Conservation (phyloP, 2,888 invertebrate species). For the Zele albiditarsus region DNA sequence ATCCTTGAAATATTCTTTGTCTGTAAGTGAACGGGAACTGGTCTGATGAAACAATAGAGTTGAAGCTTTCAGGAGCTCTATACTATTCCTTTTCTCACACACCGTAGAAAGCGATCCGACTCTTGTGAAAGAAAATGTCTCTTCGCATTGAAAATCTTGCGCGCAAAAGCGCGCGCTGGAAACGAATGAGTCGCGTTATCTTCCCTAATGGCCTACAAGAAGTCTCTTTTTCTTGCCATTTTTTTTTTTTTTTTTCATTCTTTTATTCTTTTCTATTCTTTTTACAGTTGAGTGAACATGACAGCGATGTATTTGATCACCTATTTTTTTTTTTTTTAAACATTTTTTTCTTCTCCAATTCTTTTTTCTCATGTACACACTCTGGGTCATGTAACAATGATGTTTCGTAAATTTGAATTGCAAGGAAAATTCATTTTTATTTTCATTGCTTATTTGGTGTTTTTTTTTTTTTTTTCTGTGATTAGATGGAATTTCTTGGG, state of each 20-base stretch:
- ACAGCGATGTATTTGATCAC: background rate
- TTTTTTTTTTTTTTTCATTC: background rate
- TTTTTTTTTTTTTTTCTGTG: background rate
- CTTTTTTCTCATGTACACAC: background rate
- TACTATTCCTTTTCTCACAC: background rate
- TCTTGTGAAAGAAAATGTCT: conserved; percentile 9
- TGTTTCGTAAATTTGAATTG: background rate
- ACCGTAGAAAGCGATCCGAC: background rate
- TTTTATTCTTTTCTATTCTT: background rate
- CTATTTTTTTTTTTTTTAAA: background rate
- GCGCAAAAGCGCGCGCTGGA: background rate
- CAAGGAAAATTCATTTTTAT: background rate
- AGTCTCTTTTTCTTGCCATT: background rate
- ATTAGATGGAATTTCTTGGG: background rate
- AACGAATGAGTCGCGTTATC: conserved; percentile 11
- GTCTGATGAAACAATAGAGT: conserved; percentile 13
- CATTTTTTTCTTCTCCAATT: background rate
- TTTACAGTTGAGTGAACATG: background rate
- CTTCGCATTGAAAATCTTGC: conserved; percentile 1
- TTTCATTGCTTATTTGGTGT: background rate
- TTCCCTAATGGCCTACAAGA: conserved; percentile 1
- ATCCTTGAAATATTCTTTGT: background rate
- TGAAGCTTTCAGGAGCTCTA: conserved; percentile 1
- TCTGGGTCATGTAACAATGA: background rate
- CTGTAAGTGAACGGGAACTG: background rate